phyloP scores from a whole-genome alignment of 2,113 vertebrate species.

The Morone saxatilis region DNA sequence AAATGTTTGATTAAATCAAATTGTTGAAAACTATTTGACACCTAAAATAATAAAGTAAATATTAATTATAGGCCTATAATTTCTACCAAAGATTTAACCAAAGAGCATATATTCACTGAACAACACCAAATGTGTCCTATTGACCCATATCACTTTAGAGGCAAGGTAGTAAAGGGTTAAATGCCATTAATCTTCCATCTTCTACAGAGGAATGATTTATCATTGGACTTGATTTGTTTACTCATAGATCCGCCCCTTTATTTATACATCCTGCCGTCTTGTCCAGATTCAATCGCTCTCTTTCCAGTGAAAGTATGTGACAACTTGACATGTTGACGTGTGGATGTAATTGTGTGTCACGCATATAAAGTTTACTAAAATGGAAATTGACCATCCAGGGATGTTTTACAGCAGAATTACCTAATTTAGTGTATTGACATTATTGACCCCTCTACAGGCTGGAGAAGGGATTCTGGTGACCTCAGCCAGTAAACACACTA shows the following conservation, averaged over 20 bases:
- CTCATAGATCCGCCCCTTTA: slow-evolving; percentile 61
- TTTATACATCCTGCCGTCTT: slow-evolving; percentile 61
- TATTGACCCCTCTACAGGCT: slow-evolving; percentile 79
- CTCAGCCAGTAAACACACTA: slow-evolving; percentile 77
- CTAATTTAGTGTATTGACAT: slow-evolving; percentile 87
- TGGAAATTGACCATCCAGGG: slow-evolving; percentile 79
- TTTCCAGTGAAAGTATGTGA: slow-evolving; percentile 48
- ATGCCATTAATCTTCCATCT: slow-evolving; percentile 69
- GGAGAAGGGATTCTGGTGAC: slow-evolving; percentile 79
- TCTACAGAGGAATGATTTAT: slow-evolving; percentile 71
- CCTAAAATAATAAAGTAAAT: background rate
- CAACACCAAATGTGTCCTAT: slow-evolving; percentile 13
- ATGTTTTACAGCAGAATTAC: slow-evolving; percentile 85
- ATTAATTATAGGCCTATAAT: background rate
- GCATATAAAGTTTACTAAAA: slow-evolving; percentile 83
- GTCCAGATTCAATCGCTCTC: slow-evolving; percentile 61
- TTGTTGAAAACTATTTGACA: background rate
- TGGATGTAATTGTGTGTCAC: slow-evolving; percentile 77
- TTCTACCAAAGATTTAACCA: background rate
- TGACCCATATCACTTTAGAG: slow-evolving; percentile 41
- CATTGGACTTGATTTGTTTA: slow-evolving; percentile 79
- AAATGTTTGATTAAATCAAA: background rate
- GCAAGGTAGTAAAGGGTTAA: slow-evolving; percentile 65
- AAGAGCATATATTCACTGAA: background rate
- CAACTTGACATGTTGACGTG: slow-evolving; percentile 73